These are phyloP conservation scores for Zaprionus taronus DNA, from an alignment of 1,140 invertebrate genomes.

Conservation along the genomic window DNA sequence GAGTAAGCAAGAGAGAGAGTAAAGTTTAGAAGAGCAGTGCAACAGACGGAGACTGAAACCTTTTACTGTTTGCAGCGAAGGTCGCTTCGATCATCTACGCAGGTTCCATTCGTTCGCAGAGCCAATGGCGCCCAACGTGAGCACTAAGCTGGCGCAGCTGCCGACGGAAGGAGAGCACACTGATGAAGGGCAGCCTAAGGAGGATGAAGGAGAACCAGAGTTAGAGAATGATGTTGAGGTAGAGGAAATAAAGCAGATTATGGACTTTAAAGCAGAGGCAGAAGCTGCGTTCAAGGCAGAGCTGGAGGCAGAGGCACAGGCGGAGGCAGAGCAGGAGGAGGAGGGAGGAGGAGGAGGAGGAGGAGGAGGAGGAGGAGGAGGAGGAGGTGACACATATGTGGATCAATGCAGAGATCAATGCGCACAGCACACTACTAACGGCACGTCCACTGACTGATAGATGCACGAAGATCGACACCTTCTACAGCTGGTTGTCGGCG, in stretches of 20 bases:
- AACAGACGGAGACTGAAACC: background rate
- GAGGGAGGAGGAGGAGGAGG: too few species aligned
- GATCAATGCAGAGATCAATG: constrained; percentile 18
- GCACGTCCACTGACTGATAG: background rate
- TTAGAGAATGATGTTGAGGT: background rate
- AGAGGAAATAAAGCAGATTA: rapidly evolving
- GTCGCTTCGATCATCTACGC: constrained; percentile 33
- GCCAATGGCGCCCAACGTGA: background rate
- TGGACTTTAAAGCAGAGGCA: background rate
- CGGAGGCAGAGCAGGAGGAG: too few species aligned
- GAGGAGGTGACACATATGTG: background rate
- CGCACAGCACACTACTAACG: constrained; percentile 28
- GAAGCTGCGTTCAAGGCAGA: background rate
- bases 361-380: background rate
- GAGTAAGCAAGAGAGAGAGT: background rate
- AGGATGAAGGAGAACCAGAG: background rate
- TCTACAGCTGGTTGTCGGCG: constrained; percentile 26
- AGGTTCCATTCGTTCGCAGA: constrained; percentile 34
- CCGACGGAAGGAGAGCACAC: background rate
- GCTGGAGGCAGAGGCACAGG: background rate
- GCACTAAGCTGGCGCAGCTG: background rate
- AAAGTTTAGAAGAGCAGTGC: background rate
- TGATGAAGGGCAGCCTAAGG: background rate
- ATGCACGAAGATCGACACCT: background rate
- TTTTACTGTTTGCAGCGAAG: constrained; percentile 6